Base-by-base conservation (phyloP, 1,140 invertebrate species). In the Galleria mellonella region DNA sequence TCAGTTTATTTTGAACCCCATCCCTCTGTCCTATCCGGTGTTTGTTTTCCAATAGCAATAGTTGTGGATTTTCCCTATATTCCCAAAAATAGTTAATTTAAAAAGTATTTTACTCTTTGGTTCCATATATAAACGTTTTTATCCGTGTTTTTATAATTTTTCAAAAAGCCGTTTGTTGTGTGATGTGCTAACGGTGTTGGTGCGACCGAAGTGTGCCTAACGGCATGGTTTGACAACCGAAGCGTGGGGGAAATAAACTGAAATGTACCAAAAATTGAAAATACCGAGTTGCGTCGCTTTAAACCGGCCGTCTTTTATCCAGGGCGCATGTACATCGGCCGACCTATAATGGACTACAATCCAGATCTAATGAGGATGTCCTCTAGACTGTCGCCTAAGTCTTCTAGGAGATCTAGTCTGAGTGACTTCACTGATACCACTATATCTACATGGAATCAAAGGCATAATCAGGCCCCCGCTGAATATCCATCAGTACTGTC, bases 371-470 rank as follows among this genome's bases (percentile, higher is more conserved):
- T 23, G 17, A 56, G 71, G 43, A 50, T 83, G 42, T 69, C 71
- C 2, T 57, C 62, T 32, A 60, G 62, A 62, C 39, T 77, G 41
- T 83, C 81, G 42, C 81, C 81, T 49, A 81, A 71, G 41, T 84
- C 81, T 51, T 84, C 81, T 0, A n/a, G 76, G 29, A 64, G 81
- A 62, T 84, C 81, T 59, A 84, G 81, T 43, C 51, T 78, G 62
- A 84, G 81, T 62, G 81, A 84, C 55, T 84, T 84, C 46, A 84
- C 81, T 9, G 81, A 84, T 41, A 84, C 81, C 0, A 84, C 81
- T 0, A 83, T 83, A 53, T 84, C 81, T 0, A 84, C 81, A 0
- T 84, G 81, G 81, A 82, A 84, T 35, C 78, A 81, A 13, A 70
- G 72, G 28, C 64, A 75, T 29, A 47, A 43, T 1, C 45, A 47